These are phyloP conservation scores for Imbricaverruca yamaguchii DNA, from an alignment of 2,888 invertebrate genomes.

Conservation along the genomic window DNA sequence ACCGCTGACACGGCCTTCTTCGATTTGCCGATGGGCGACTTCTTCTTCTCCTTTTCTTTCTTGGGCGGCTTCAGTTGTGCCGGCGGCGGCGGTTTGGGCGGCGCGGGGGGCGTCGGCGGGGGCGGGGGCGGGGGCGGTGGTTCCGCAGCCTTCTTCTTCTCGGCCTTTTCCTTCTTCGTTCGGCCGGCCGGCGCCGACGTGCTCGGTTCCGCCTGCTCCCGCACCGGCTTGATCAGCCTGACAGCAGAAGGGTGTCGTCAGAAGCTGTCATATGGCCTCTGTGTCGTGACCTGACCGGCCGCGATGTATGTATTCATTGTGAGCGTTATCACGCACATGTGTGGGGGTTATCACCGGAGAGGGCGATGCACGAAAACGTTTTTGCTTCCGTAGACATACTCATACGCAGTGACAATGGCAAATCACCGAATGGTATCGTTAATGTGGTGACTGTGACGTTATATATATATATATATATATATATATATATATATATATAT, in stretches of 20 bases:
- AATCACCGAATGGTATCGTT: too few relatives aligned
- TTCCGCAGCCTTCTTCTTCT: not conserved
- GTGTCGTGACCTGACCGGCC: too few relatives aligned
- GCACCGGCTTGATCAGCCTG: not conserved
- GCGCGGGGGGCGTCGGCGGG: not conserved
- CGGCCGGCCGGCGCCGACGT: not conserved
- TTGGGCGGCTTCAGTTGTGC: conserved; percentile 21
- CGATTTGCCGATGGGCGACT: conserved; percentile 7
- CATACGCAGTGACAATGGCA: too few relatives aligned
- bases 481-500: too few relatives aligned
- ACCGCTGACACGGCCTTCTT: not conserved
- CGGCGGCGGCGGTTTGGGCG: not conserved
- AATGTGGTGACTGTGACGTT: too few relatives aligned
- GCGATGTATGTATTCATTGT: too few relatives aligned
- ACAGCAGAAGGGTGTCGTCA: not conserved
- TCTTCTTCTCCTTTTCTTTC: conserved; percentile 28
- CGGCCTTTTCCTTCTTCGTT: not conserved
- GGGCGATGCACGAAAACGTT: too few relatives aligned
- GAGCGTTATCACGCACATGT: too few relatives aligned
- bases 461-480: too few relatives aligned
- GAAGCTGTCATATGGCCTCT: not conserved
- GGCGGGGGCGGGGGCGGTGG: not conserved
- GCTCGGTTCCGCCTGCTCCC: not conserved
- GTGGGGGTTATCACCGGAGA: too few relatives aligned
- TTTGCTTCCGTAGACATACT: too few relatives aligned